phyloP scores from a whole-genome alignment of 2,797 vertebrate species.

The Peromyscus aztecus region DNA sequence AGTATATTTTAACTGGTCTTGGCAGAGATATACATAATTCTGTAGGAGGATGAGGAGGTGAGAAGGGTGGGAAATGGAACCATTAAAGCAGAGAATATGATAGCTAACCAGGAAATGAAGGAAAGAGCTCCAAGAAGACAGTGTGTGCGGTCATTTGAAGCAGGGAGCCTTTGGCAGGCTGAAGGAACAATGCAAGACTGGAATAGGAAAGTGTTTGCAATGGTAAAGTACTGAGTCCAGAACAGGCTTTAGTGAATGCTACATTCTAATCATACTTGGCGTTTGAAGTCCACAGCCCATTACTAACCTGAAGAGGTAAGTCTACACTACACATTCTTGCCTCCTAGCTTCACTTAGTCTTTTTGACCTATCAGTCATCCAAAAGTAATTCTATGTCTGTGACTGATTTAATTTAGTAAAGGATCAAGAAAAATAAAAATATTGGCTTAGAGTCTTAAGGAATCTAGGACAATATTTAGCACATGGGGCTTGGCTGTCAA shows the following conservation, averaged over 20 bases:
- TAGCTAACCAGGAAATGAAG: neutral
- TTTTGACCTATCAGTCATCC: neutral
- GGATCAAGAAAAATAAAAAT: neutral
- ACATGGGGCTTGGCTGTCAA: neutral
- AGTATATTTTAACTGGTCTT: neutral
- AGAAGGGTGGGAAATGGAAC: neutral
- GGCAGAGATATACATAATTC: neutral
- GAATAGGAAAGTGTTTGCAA: neutral
- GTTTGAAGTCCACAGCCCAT: neutral
- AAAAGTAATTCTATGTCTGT: neutral
- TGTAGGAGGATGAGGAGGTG: neutral
- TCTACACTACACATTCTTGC: neutral
- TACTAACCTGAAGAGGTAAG: neutral
- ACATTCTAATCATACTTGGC: neutral
- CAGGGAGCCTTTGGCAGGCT: neutral
- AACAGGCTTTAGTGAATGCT: neutral
- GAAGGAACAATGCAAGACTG: neutral
- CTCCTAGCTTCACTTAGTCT: neutral
- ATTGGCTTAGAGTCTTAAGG: neutral
- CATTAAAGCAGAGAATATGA: neutral
- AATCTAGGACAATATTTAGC: neutral
- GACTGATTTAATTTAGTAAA: constrained; percentile 44
- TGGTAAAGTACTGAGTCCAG: neutral
- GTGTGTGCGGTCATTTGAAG: neutral
- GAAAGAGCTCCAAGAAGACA: neutral